Base-by-base conservation (phyloP, 2,797 vertebrate genomes). In the Enteromius unitaeniatus region DNA sequence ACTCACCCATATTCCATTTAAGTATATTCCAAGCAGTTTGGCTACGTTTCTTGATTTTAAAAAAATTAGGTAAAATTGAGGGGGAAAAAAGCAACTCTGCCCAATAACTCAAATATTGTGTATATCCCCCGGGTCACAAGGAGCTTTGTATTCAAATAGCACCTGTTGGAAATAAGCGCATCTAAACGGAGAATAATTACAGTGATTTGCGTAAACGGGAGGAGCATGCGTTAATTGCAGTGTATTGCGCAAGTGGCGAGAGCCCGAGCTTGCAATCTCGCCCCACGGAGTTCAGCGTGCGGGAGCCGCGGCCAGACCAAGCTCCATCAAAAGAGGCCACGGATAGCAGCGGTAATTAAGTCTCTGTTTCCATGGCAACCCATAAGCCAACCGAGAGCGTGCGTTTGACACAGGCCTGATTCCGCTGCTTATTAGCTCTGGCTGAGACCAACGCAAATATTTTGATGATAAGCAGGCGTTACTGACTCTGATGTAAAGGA, bases 101-200 rank as follows among this genome's bases (percentile, higher is more conserved):
- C 85, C 53, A 73, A 77, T 79, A 72, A 45, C 64, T 51, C 8
- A 5, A 67, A 81, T 75, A 65, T 40, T 47, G 51, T 60, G n/a
- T n/a, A n/a, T n/a, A n/a, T n/a, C n/a, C n/a, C n/a, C 88, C 84
- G 77, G 74, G 58, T 76, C 21, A 69, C 40, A 88, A 86, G 91
- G 91, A 92, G 91, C 92, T 93, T 91, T 92, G 91, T 91, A 92
- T 94, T 94, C 93, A 94, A 92, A 93, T 88, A 90, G 92, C 94
- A 95, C 95, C 94, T 95, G 95, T 95, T 95, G 93, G 92, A 92
- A 92, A 90, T 91, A 89, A 92, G 91, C 88, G 88, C 90, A 90
- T 93, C 92, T 92, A 92, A 91, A 90, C 89, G 90, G 88, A 89
- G 93, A 92, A 94, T 95, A 95, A 95, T 95, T 94, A 95, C 93